Conservation (phyloP, 2,888 invertebrate genomes). For the Cerastis leucographa region DNA sequence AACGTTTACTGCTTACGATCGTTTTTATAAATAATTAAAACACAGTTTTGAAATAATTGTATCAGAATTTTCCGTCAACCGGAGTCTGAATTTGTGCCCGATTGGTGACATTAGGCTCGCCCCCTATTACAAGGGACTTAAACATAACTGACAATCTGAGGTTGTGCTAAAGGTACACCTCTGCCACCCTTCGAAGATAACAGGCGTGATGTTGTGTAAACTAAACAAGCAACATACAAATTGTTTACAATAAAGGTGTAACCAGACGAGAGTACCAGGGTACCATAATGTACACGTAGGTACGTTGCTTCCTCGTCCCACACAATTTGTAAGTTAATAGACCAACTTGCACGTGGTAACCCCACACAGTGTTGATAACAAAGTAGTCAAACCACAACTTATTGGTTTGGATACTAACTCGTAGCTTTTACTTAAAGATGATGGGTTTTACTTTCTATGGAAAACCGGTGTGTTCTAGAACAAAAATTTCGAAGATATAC, state of each 20-base stretch:
- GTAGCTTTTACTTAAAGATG: background rate
- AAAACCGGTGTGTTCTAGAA: background rate
- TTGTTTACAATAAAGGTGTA: background rate
- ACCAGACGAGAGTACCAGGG: background rate
- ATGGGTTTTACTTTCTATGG: conserved; percentile 1
- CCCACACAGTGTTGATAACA: conserved; percentile 29
- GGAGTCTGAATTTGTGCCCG: no score
- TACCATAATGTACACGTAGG: conserved; percentile 9
- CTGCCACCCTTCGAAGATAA: background rate
- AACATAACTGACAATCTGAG: background rate
- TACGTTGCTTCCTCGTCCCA: conserved; percentile 25
- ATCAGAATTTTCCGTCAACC: background rate
- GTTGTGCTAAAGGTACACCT: background rate
- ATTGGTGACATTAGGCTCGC: background rate
- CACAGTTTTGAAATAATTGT: background rate
- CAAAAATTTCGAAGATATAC: background rate
- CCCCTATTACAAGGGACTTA: background rate
- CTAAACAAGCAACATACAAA: conserved; percentile 8
- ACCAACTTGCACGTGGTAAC: conserved; percentile 14
- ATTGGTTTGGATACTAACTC: background rate
- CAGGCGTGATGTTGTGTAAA: background rate
- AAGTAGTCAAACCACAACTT: conserved; percentile 10
- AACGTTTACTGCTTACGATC: background rate
- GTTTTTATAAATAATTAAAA: no score
- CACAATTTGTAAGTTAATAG: conserved; percentile 19